Evolutionary conservation across 2,113 vertebrate genomes (phyloP).

Genomic region (Eudyptes chrysolophus): DNA sequence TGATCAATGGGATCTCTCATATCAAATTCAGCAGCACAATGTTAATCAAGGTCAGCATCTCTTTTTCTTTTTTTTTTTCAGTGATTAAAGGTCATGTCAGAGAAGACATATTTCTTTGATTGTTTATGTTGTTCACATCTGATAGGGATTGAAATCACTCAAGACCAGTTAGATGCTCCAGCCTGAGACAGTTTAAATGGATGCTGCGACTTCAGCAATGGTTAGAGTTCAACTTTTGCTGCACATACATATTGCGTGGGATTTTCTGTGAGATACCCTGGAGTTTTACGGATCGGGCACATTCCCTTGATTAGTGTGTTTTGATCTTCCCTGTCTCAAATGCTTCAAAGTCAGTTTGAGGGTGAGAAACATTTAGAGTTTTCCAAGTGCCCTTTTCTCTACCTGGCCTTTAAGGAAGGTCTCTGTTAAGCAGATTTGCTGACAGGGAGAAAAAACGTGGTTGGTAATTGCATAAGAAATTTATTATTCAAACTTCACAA

Average conservation of each 20-base stretch:
- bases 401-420: neutral
- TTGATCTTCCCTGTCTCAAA: neutral
- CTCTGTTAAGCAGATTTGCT: neutral
- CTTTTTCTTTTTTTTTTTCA: neutral
- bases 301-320: neutral
- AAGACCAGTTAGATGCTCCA: neutral
- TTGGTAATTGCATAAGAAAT: neutral
- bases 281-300: neutral
- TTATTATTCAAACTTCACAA: neutral
- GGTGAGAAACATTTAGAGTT: neutral
- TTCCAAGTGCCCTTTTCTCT: neutral
- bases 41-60: conserved; percentile 51
- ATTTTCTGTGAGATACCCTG: neutral
- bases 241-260: neutral
- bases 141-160: conserved; percentile 29
- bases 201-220: neutral
- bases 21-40: conserved; percentile 41
- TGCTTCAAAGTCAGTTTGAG: neutral
- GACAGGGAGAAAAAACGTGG: neutral
- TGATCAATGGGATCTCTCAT: conserved; percentile 9
- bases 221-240: neutral
- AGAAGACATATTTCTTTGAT: conserved; percentile 42
- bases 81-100: conserved; percentile 47
- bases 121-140: conserved; percentile 33
- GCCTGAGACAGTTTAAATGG: conserved; percentile 15